These are phyloP conservation scores for Brachystomella parvula DNA, from an alignment of 1,140 invertebrate genomes.

Conservation along the genomic window DNA sequence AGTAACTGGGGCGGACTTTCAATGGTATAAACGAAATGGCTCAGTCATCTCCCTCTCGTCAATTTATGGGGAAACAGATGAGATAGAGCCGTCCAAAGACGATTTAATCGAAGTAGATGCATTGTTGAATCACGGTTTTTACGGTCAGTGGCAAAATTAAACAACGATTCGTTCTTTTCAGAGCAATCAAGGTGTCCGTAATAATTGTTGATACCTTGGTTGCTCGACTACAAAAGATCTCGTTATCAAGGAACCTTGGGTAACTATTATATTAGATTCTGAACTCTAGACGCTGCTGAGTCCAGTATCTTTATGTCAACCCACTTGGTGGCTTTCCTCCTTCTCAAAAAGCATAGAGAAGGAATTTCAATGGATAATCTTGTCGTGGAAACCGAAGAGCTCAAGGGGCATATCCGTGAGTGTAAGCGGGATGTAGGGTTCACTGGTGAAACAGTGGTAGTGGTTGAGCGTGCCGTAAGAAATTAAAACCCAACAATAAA, in stretches of 20 bases:
- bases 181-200: too few relatives aligned
- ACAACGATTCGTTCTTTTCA: too few relatives aligned
- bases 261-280: too few relatives aligned
- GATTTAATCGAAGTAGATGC: background rate
- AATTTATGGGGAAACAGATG: background rate
- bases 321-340: constrained; percentile 15
- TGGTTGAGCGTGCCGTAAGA: constrained; percentile 13
- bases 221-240: too few relatives aligned
- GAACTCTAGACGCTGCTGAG: constrained; percentile 4
- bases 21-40: background rate
- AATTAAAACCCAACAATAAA: background rate
- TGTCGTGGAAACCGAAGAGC: background rate
- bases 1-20: background rate
- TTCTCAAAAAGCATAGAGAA: constrained; percentile 9
- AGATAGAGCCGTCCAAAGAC: background rate
- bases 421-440: constrained; percentile 17
- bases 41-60: background rate
- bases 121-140: background rate
- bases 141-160: too few relatives aligned
- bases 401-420: background rate
- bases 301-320: constrained; percentile 10
- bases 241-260: too few relatives aligned
- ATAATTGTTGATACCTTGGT: too few relatives aligned
- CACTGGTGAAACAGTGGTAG: background rate
- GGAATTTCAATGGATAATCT: background rate